phyloP scores from a whole-genome alignment of 2,113 vertebrate species.

The Macrotis lagotis region DNA sequence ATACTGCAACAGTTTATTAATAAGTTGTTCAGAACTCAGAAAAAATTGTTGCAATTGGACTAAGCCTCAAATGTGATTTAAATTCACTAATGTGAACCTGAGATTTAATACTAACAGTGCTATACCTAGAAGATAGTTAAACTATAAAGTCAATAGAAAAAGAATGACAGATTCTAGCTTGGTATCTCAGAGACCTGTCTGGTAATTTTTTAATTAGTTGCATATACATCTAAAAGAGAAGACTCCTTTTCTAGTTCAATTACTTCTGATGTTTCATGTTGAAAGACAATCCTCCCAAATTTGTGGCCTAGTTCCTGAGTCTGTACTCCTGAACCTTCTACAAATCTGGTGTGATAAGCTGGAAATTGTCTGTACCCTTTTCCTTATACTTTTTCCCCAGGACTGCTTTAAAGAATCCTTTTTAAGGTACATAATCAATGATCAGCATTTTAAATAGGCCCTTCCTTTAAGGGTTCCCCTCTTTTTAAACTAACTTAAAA shows the following conservation, averaged over 20 bases:
- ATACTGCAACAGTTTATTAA: conserved; percentile 71
- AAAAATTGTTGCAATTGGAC: conserved; percentile 46
- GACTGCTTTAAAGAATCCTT: background rate
- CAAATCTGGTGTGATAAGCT: background rate
- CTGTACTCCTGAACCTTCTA: background rate
- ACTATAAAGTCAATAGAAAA: conserved; percentile 39
- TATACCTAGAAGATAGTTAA: conserved; percentile 14
- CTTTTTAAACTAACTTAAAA: conserved; percentile 42
- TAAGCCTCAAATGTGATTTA: conserved; percentile 48
- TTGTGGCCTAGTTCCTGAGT: background rate
- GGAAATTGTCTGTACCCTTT: background rate
- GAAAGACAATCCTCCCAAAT: background rate
- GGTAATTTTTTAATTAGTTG: background rate
- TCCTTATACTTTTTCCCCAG: background rate
- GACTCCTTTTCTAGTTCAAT: background rate
- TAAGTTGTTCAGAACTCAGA: conserved; percentile 61
- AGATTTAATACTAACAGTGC: conserved; percentile 30
- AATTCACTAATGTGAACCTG: conserved; percentile 54
- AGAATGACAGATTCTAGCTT: background rate
- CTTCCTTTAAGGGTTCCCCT: conserved; percentile 28
- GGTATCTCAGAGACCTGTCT: background rate
- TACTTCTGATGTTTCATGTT: background rate
- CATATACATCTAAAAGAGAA: background rate
- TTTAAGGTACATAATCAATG: conserved; percentile 36
- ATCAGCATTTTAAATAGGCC: conserved; percentile 28